Base-by-base conservation (phyloP, 2,113 vertebrate genomes). In the Amphiprion percula region DNA sequence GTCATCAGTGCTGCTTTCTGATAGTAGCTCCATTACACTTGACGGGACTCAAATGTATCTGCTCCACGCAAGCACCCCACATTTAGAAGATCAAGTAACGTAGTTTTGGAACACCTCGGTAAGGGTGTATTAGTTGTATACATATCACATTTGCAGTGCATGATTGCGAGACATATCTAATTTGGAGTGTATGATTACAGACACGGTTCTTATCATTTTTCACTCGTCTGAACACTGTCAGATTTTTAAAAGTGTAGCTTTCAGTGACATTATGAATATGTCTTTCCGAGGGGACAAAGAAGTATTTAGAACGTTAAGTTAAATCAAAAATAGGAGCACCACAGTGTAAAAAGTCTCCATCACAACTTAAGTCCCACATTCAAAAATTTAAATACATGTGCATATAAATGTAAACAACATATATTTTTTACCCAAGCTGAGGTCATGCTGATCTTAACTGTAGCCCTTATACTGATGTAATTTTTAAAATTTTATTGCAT, bases 11-110 rank as follows among this genome's bases (percentile, higher is more conserved):
- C 82, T 61, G 88, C 74, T 83, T 80, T 85, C 88, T 88, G 88
- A 92, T 92, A 91, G 84, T 80, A 30, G 89, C 87, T 90, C 84
- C 80, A 84, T 79, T 90, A 86, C 80, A 88, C 73, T 88, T 90
- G 87, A 90, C 88, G 83, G 79, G 84, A 87, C 78, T 91, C 80
- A 86, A 91, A 90, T 79, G 87, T 77, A 83, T 88, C 77, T 80
- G 73, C 74, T 65, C 46, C 71, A 68, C 68, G n/a, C 44, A 1
- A 65, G 47, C 72, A 56, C 73, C 81, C 68, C 73, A 30, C 86
- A 60, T 81, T 83, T 54, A 70, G 65, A 73, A 65, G 79, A 84
- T 89, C 66, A 8, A 63, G 80, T 87, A 85, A 86, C 87, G 79
- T 81, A 79, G 55, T 87, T 84, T 82, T 44, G 64, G 81, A 85